A percentile compares a stretch with the other conserved stretches of the same genome.
phyloP scores from a whole-genome alignment of 2,797 vertebrate genomes.

The Myioborus melanocephalus region DNA sequence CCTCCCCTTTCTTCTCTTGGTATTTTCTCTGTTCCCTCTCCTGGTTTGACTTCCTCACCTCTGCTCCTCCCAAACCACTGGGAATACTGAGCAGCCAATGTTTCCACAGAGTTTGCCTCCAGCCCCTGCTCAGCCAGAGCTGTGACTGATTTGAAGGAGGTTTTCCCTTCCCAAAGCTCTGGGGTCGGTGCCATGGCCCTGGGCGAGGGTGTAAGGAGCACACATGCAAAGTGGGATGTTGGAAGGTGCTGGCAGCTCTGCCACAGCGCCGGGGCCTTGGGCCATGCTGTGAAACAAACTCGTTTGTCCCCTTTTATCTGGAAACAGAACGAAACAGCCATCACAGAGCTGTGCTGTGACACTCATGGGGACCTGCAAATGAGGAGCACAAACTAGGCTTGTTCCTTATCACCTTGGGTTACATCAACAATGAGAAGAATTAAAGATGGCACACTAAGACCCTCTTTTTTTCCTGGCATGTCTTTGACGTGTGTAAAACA shows the following conservation, averaged over 20 bases:
- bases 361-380: not conserved
- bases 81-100: not conserved
- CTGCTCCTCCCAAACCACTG: conserved; percentile 41
- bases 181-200: not conserved
- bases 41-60: conserved; percentile 29
- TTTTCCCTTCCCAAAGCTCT: conserved; percentile 7
- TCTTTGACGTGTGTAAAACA: not conserved
- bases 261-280: not conserved
- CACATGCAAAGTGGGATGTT: not conserved
- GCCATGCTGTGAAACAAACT: not conserved
- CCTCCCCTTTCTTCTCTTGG: not conserved
- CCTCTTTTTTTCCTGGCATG: not conserved
- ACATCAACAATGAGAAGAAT: not conserved
- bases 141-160: not conserved
- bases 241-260: not conserved
- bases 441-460: not conserved
- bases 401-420: not conserved
- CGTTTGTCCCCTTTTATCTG: not conserved
- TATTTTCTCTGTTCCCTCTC: not conserved
- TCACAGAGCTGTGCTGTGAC: not conserved
- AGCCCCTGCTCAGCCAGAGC: not conserved
- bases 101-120: conserved; percentile 20
- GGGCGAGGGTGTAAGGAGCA: not conserved
- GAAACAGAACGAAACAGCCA: not conserved
- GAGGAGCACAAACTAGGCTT: not conserved